Conservation (phyloP, 2,888 invertebrate genomes). For the Chymomyza procnemis region DNA sequence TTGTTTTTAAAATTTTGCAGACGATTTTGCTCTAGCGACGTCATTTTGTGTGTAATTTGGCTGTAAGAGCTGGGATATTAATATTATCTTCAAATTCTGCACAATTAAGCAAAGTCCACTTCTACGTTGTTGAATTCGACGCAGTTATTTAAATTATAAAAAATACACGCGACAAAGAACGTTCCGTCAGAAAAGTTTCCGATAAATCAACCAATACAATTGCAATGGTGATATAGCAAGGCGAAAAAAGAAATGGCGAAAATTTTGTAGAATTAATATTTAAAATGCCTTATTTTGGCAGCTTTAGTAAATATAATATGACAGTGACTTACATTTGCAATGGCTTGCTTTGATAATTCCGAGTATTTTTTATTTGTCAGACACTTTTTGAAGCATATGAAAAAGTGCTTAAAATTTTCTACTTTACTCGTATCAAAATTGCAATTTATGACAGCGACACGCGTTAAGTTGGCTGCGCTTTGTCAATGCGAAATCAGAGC, state of each 20-base stretch:
- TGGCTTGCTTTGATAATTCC: neutral
- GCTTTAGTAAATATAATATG: neutral
- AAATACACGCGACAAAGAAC: constrained; percentile 44
- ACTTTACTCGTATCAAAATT: constrained; percentile 57
- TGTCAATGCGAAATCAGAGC: neutral
- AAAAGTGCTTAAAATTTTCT: constrained; percentile 43
- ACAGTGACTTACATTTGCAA: constrained; percentile 47
- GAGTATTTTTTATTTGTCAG: constrained; percentile 23
- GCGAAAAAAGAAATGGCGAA: constrained; percentile 66
- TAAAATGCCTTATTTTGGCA: neutral
- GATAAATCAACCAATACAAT: constrained; percentile 55
- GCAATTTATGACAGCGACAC: constrained; percentile 66
- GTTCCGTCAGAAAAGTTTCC: constrained; percentile 24
- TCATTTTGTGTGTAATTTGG: constrained; percentile 56
- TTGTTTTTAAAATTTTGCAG: constrained; percentile 98
- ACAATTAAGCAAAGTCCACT: constrained; percentile 2
- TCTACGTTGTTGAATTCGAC: constrained; percentile 20
- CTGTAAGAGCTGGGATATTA: constrained; percentile 23
- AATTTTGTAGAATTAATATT: constrained; percentile 32
- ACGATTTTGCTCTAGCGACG: constrained; percentile 81
- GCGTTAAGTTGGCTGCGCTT: constrained; percentile 67
- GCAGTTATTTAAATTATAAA: constrained; percentile 30
- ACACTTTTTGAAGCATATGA: constrained; percentile 36
- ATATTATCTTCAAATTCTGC: constrained; percentile 18
- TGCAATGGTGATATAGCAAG: constrained; percentile 35